Evolutionary conservation across 2,797 vertebrate genomes (phyloP), one percentile per base, ranked within the genome.

Genomic region (Sebastes trivittatus): DNA sequence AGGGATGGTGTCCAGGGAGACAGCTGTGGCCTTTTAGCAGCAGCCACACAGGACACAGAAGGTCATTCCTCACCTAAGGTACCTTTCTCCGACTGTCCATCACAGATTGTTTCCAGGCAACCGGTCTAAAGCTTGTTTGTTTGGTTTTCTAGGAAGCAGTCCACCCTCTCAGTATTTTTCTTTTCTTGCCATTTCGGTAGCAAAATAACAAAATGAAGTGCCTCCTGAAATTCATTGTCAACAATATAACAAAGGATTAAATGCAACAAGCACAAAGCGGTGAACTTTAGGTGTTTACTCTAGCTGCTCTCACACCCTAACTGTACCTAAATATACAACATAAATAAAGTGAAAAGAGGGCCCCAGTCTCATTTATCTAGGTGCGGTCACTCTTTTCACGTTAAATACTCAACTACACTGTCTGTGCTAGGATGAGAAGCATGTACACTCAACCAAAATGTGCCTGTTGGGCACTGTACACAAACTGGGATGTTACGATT

Each of bases 11-110:
- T 92, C 90, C 88, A 82, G 82, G 86, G 89, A 91, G 91, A 92
- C 92, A 91, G 92, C 86, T 88, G 92, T 92, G 90, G 91, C 90
- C 93, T 94, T 94, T 93, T 86, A 87, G 92, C 81, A 78, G 88
- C 86, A 87, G 87, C 54, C 83, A 88, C 87, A 85, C 81, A 87
- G 81, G 85, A 88, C 80, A 90, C 90, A 93, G 94, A 95, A 95
- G 95, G 95, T 95, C 95, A 95, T 91, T 89, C 86, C 82, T 93
- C 85, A 94, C 94, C 90, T 84, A 86, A 84, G 92, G 90, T 91
- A 91, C 84, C 82, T 92, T 91, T 83, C 87, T 83, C 25, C 42
- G 29, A 72, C 85, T 92, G 93, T 93, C 93, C 72, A 46, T 95
- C 91, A 94, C 59, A 85, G 86, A 92, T 77, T 87, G 94, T 95